Evolutionary conservation across 2,797 vertebrate genomes (phyloP).

Genomic region (Petrocephalus sullivani): DNA sequence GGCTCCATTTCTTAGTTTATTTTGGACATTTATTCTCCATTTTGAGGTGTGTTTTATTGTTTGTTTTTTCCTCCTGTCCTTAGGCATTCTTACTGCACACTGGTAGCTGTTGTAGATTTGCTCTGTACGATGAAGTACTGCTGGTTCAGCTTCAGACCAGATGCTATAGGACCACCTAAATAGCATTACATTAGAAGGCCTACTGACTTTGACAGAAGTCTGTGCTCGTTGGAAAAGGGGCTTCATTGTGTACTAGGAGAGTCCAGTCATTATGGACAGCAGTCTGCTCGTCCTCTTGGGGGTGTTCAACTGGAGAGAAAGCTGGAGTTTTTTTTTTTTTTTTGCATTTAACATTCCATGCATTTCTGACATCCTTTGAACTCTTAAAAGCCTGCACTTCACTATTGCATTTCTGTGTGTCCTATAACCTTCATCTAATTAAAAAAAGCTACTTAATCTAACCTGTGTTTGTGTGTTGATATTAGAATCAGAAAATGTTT

Average conservation of each 20-base stretch:
- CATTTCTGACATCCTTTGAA: not conserved
- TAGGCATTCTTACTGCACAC: not conserved
- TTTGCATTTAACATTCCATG: not conserved
- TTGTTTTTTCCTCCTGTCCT: not conserved
- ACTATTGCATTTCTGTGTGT: not conserved
- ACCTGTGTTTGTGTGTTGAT: not conserved
- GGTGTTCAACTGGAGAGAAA: not conserved
- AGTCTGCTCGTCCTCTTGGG: not conserved
- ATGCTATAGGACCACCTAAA: not conserved
- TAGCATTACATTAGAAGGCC: not conserved
- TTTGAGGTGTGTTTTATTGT: not conserved
- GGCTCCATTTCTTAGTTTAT: not conserved
- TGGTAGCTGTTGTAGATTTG: not conserved
- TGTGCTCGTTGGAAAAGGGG: not conserved
- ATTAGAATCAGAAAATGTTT: not conserved
- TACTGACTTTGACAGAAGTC: not conserved
- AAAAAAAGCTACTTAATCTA: not conserved
- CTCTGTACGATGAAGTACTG: not conserved
- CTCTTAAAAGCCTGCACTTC: not conserved
- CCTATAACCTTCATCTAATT: not conserved
- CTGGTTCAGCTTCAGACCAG: not conserved
- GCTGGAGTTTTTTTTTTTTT: not conserved
- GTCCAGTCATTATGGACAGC: not conserved
- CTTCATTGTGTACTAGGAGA: not conserved
- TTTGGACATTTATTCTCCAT: not conserved